These are phyloP conservation scores for Dynastes tityus DNA, from an alignment of 2,888 invertebrate species.

Conservation along the genomic window DNA sequence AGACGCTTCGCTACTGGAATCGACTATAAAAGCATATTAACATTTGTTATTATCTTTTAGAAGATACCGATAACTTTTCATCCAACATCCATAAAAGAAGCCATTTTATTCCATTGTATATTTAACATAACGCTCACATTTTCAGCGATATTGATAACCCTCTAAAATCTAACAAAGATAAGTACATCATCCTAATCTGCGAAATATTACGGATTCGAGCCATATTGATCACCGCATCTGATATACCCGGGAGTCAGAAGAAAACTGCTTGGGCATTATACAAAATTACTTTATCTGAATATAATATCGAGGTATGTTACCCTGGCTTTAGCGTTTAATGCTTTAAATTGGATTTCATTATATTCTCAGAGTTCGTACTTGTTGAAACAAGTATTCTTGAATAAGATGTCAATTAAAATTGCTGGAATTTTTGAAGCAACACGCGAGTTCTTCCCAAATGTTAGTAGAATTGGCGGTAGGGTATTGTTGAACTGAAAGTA, in stretches of 20 bases:
- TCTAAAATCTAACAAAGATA: neutral
- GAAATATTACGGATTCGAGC: conserved; percentile 5
- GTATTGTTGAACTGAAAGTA: neutral
- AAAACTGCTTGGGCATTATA: neutral
- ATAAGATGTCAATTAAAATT: neutral
- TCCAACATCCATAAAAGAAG: no score
- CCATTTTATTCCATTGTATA: no score
- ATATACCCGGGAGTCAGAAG: neutral
- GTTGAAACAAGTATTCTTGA: neutral
- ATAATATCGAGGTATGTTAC: conserved; percentile 2
- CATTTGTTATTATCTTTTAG: no score
- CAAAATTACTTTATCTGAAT: neutral
- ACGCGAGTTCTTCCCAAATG: neutral
- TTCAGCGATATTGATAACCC: neutral
- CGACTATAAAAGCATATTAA: no score
- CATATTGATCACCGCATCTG: conserved; percentile 2
- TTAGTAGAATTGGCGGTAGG: neutral
- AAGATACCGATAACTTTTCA: no score
- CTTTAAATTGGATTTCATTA: neutral
- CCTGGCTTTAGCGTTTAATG: no score
- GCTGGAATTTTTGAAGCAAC: neutral
- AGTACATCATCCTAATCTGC: neutral
- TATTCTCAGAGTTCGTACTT: neutral
- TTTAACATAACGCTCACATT: no score
- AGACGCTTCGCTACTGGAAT: no score